Conservation (phyloP, 23 tunicate species). For the Ciona savignyi region DNA sequence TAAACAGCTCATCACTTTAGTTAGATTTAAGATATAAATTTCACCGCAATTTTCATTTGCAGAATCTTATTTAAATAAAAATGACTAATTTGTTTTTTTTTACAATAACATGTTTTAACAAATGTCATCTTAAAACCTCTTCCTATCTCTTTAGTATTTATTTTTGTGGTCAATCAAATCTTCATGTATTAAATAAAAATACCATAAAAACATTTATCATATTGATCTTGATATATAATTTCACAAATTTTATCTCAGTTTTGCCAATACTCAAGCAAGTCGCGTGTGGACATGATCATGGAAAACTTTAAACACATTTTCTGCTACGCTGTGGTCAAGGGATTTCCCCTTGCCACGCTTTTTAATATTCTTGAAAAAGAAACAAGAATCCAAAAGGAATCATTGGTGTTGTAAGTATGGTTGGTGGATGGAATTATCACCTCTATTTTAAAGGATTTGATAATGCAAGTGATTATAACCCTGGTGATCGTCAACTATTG, state of each 20-base stretch:
- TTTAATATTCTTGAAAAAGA: constrained; percentile 43
- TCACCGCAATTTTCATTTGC: too few species aligned
- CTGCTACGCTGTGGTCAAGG: constrained; percentile 59
- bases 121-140: too few species aligned
- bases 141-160: too few species aligned
- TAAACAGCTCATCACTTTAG: too few species aligned
- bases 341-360: constrained; percentile 10
- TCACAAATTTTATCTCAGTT: constrained; percentile 18
- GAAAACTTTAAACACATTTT: constrained; percentile 71
- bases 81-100: too few species aligned
- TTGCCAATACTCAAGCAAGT: constrained; percentile 9
- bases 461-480: background rate
- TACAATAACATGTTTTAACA: background rate
- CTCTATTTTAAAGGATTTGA: background rate
- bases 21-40: too few species aligned
- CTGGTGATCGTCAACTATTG: background rate
- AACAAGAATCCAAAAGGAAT: constrained; percentile 68
- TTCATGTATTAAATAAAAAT: too few species aligned
- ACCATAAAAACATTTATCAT: too few species aligned
- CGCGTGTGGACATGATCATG: constrained; percentile 44
- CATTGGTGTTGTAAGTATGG: constrained; percentile 50
- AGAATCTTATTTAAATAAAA: constrained; percentile 1
- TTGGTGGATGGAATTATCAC: constrained; percentile 9
- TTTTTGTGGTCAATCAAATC: background rate
- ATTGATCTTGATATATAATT: too few species aligned